Percentiles rank a stretch among this genome's conserved stretches.
Conservation (phyloP, 2,797 vertebrate genomes). For the Falco biarmicus region DNA sequence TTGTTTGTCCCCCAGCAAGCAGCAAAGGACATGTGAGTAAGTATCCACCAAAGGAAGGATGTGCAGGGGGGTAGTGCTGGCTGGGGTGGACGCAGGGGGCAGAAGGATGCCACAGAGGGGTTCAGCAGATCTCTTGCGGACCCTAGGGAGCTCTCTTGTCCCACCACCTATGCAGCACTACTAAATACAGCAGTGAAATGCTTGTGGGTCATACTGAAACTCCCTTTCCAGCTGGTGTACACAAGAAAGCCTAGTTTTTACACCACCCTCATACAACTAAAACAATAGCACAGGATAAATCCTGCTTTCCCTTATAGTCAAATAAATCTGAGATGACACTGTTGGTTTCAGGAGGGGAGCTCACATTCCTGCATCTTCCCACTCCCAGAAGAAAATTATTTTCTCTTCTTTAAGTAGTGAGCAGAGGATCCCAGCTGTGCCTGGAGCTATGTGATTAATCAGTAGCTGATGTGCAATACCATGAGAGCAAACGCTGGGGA, state of each 20-base stretch:
- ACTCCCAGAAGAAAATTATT: neutral
- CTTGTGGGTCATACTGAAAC: neutral
- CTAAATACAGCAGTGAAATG: neutral
- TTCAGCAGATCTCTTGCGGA: neutral
- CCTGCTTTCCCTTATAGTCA: neutral
- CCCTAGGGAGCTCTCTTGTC: neutral
- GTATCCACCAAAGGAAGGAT: neutral
- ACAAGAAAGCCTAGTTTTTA: neutral
- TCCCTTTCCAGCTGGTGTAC: neutral
- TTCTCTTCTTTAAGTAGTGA: neutral
- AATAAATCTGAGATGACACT: neutral
- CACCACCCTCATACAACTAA: neutral
- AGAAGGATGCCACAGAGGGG: fast-evolving
- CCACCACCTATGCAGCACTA: neutral
- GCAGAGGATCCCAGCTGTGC: neutral
- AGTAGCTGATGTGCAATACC: neutral
- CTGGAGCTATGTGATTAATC: neutral
- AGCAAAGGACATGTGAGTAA: neutral
- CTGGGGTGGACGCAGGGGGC: neutral
- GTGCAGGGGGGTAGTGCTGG: too few relatives aligned
- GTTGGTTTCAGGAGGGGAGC: neutral
- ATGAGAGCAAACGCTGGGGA: neutral
- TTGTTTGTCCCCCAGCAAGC: neutral
- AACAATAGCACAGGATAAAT: neutral
- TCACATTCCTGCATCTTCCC: neutral